A percentile compares a stretch with the other conserved stretches of the same genome.
Conservation (phyloP, 2,797 vertebrate species). For the Lepus townsendii region DNA sequence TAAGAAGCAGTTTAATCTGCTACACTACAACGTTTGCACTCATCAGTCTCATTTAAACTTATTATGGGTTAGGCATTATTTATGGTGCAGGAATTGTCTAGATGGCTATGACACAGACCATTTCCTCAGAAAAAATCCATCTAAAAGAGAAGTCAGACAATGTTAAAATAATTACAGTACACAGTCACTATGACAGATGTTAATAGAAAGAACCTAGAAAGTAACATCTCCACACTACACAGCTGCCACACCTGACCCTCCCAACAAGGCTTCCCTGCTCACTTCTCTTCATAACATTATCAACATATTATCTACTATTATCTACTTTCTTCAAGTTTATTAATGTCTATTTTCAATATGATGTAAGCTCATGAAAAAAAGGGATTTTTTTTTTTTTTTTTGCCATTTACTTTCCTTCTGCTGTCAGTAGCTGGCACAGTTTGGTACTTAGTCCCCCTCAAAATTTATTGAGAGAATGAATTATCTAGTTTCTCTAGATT, state of each 20-base stretch:
- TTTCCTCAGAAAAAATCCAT: not conserved
- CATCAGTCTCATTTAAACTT: not conserved
- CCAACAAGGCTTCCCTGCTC: rapidly evolving
- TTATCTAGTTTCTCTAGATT: not conserved
- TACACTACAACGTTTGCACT: too few species aligned
- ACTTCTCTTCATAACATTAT: not conserved
- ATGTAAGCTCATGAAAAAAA: not conserved
- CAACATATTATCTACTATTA: not conserved
- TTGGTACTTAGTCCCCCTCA: not conserved
- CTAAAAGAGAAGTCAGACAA: not conserved
- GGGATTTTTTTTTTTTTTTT: not conserved
- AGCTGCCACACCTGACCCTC: not conserved
- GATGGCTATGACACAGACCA: not conserved
- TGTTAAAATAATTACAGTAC: not conserved
- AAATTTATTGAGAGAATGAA: not conserved
- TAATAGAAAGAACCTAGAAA: not conserved
- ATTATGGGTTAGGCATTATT: not conserved
- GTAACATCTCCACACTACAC: rapidly evolving
- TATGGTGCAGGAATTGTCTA: not conserved
- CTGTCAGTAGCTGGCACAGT: not conserved
- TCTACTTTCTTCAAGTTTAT: not conserved
- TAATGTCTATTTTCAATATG: not conserved
- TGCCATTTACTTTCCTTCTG: not conserved
- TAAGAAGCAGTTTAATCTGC: too few species aligned
- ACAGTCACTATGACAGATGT: not conserved